A percentile compares a stretch with the other conserved stretches of the same genome.
These are phyloP conservation scores for Cheilosia pagana DNA, from an alignment of 2,888 invertebrate species.

Conservation along the genomic window DNA sequence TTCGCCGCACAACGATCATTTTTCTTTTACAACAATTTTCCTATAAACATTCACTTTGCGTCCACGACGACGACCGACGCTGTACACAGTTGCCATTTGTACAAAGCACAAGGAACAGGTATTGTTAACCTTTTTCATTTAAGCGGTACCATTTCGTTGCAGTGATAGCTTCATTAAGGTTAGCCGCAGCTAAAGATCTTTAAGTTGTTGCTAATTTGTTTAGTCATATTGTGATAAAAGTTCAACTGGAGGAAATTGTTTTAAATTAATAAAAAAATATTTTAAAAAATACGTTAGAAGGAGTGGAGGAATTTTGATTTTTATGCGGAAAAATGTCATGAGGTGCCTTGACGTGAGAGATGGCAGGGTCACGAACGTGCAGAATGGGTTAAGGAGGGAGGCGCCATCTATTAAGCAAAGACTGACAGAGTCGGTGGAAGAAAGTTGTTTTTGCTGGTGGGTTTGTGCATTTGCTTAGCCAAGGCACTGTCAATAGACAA, in stretches of 20 bases:
- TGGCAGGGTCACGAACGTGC: slow-evolving; percentile 21
- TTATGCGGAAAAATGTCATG: slow-evolving; percentile 9
- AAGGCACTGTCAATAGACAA: too few species aligned
- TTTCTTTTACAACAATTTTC: slow-evolving; percentile 54
- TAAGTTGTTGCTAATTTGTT: slow-evolving; percentile 60
- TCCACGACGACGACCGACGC: too few species aligned
- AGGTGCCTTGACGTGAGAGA: neutral
- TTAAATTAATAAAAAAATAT: neutral
- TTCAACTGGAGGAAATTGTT: slow-evolving; percentile 43
- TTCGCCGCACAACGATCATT: slow-evolving; percentile 42
- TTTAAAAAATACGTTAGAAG: neutral
- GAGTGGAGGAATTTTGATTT: slow-evolving; percentile 27
- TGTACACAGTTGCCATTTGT: neutral
- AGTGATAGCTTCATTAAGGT: slow-evolving; percentile 65
- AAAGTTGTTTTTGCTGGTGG: too few species aligned
- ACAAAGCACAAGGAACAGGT: slow-evolving; percentile 34
- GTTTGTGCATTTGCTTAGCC: too few species aligned
- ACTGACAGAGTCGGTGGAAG: too few species aligned
- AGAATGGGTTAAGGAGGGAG: neutral
- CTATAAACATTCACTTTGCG: slow-evolving; percentile 65
- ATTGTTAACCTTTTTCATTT: slow-evolving; percentile 63
- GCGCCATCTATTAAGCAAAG: too few species aligned
- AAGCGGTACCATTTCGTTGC: neutral
- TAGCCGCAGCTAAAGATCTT: slow-evolving; percentile 1
- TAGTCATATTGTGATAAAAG: slow-evolving; percentile 42